phyloP scores from a whole-genome alignment of 1,140 invertebrate species.

The Halotydeus destructor region DNA sequence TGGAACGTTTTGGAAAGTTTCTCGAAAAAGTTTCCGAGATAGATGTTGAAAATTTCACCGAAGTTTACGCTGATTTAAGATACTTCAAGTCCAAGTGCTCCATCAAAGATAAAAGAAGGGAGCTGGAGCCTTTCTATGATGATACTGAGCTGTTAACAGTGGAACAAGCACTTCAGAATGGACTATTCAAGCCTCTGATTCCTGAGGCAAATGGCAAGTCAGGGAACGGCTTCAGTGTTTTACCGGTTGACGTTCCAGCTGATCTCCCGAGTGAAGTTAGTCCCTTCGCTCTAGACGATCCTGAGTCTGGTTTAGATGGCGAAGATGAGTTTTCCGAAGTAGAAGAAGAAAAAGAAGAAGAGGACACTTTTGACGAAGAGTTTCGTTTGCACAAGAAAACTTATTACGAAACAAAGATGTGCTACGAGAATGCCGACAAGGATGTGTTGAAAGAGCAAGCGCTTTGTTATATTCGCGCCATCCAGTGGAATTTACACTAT shows the following conservation, averaged over 20 bases:
- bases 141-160: slow-evolving; percentile 1
- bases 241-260: slow-evolving; percentile 1
- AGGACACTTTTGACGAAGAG: slow-evolving; percentile 29
- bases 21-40: slow-evolving; percentile 49
- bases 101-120: slow-evolving; percentile 21
- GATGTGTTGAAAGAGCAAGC: slow-evolving; percentile 57
- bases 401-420: slow-evolving; percentile 78
- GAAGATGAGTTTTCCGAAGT: slow-evolving; percentile 19
- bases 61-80: slow-evolving; percentile 59
- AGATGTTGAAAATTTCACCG: slow-evolving; percentile 63
- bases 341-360: slow-evolving; percentile 27
- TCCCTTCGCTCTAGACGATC: slow-evolving; percentile 13
- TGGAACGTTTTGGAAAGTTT: slow-evolving; percentile 65
- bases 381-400: slow-evolving; percentile 66
- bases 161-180: slow-evolving; percentile 8
- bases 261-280: slow-evolving; percentile 3
- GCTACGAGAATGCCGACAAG: slow-evolving; percentile 44
- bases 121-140: not conserved
- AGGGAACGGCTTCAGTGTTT: slow-evolving; percentile 19
- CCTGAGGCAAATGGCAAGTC: slow-evolving; percentile 19
- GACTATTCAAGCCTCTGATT: slow-evolving; percentile 35
- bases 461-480: slow-evolving; percentile 63
- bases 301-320: slow-evolving; percentile 18
- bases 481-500: slow-evolving; percentile 91
- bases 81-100: slow-evolving; percentile 56